phyloP scores from a whole-genome alignment of 1,140 invertebrate genomes.

The Papilio xuthus region DNA sequence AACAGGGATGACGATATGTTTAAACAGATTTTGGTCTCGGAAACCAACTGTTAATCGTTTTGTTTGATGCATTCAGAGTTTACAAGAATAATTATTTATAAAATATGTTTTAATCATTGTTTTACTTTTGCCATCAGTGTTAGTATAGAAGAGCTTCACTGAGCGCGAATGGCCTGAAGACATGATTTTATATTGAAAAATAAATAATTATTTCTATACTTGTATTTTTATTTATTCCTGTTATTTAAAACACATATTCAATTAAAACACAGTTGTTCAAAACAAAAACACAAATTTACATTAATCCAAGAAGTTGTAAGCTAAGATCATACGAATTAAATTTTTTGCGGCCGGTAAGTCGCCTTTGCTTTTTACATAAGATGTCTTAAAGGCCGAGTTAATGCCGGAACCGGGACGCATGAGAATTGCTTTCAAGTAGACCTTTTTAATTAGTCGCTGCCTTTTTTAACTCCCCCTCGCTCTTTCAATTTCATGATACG shows the following conservation, averaged over 20 bases:
- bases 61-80: conserved; percentile 23
- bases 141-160: conserved; percentile 9
- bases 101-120: background rate
- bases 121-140: conserved; percentile 3
- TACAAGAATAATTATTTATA: background rate
- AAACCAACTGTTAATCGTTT: too few species aligned
- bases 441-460: conserved; percentile 29
- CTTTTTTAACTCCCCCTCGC: conserved; percentile 14
- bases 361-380: background rate
- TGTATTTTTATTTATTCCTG: background rate
- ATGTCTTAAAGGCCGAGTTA: conserved; percentile 11
- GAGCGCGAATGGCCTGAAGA: conserved; percentile 17
- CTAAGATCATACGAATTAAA: background rate
- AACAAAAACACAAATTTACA: background rate
- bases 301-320: background rate
- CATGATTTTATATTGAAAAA: conserved; percentile 29
- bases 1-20: too few species aligned
- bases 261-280: background rate
- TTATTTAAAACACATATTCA: background rate
- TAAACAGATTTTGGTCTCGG: too few species aligned
- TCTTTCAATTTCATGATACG: conserved; percentile 23
- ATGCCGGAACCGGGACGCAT: conserved; percentile 25
- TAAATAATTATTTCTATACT: conserved; percentile 24
- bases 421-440: conserved; percentile 30
- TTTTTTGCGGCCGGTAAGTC: background rate